These are phyloP conservation scores for Ceyx margarethae DNA, from an alignment of 2,113 vertebrate species.

Conservation along the genomic window DNA sequence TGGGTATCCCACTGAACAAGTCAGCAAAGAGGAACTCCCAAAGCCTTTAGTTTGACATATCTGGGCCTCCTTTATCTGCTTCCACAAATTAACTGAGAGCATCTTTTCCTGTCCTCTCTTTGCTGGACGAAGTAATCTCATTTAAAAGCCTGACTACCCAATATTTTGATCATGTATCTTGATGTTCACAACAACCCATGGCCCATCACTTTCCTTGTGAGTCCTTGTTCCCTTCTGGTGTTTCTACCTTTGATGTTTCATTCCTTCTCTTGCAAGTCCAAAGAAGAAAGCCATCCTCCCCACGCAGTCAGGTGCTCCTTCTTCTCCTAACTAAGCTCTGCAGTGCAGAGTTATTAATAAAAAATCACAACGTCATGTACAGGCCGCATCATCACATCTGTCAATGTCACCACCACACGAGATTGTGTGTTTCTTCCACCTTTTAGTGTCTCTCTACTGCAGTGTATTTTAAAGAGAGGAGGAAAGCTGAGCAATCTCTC, in stretches of 20 bases:
- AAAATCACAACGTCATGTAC: conserved; percentile 34
- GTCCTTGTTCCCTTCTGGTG: neutral
- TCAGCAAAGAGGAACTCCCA: neutral
- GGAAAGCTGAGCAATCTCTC: neutral
- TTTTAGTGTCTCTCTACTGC: neutral
- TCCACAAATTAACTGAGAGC: neutral
- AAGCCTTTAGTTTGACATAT: neutral
- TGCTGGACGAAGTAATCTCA: neutral
- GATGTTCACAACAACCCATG: neutral
- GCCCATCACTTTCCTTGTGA: neutral
- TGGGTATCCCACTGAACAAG: fast-evolving
- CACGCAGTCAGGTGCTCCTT: neutral
- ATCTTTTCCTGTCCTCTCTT: neutral
- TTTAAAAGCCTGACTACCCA: neutral
- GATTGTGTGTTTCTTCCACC: neutral
- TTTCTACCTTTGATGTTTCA: fast-evolving
- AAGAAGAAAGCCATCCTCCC: conserved; percentile 23
- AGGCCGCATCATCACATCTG: conserved; percentile 4
- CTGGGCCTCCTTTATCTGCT: neutral
- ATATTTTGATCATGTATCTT: neutral
- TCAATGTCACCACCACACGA: neutral
- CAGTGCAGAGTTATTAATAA: conserved; percentile 64
- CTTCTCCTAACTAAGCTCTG: conserved; percentile 20
- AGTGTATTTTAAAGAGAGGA: neutral
- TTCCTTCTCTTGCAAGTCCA: neutral